Percentiles rank a stretch among this genome's conserved stretches.
Conservation (phyloP, 2,797 vertebrate genomes). For the Phoeniculus purpureus region DNA sequence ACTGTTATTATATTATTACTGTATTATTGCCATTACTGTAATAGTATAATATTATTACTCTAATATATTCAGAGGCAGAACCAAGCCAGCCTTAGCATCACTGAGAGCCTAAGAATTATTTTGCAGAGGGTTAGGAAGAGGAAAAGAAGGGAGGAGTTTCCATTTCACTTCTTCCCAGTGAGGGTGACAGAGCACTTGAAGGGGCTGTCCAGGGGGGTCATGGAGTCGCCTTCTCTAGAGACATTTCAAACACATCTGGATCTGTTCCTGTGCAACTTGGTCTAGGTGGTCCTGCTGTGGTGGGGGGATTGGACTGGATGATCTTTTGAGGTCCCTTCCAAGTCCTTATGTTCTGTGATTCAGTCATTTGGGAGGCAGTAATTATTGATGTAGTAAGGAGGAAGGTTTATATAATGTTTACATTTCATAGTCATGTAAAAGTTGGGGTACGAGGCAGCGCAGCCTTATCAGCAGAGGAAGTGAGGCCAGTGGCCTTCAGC, state of each 20-base stretch:
- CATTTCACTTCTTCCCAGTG: not conserved
- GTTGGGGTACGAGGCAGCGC: slow-evolving; percentile 64
- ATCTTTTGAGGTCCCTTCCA: too few relatives aligned
- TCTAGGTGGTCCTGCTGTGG: too few relatives aligned
- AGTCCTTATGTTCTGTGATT: not conserved
- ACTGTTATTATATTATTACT: not conserved
- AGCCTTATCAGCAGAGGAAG: slow-evolving; percentile 82
- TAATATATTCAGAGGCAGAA: not conserved
- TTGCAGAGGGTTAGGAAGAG: not conserved
- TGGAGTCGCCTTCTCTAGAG: too few relatives aligned
- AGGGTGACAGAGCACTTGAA: too few relatives aligned
- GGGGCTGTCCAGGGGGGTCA: too few relatives aligned
- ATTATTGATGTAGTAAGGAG: not conserved
- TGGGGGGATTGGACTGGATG: too few relatives aligned
- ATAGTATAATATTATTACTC: too few relatives aligned
- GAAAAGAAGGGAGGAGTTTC: not conserved
- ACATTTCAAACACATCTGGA: too few relatives aligned
- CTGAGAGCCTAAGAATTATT: not conserved
- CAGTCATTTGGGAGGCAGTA: not conserved
- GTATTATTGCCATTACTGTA: too few relatives aligned
- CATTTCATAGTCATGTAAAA: slow-evolving; percentile 39
- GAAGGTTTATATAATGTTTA: not conserved
- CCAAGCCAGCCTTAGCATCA: fast-evolving
- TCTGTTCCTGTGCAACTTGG: too few relatives aligned
- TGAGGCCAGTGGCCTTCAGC: slow-evolving; percentile 88